A percentile compares a stretch with the other conserved stretches of the same genome.
Conservation (phyloP, 2,888 invertebrate genomes). For the Muschampia plurimacula region DNA sequence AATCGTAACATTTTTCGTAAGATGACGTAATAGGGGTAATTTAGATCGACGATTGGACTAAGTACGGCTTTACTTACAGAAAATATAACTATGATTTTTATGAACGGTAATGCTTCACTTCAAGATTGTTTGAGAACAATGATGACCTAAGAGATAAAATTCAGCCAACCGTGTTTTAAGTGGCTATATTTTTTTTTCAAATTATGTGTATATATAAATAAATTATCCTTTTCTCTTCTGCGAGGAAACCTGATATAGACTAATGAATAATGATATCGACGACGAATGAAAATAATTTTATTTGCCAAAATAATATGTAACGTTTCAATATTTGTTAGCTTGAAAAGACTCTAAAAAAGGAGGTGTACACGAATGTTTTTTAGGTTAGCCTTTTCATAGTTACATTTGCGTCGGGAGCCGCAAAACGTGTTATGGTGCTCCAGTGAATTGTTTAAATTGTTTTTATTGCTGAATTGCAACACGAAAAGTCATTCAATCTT, state of each 20-base stretch:
- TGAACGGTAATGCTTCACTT: conserved; percentile 1
- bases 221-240: no score
- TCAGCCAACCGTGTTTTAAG: no score
- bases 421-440: conserved; percentile 10
- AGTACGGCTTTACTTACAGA: background rate
- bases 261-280: no score
- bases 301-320: no score
- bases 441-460: background rate
- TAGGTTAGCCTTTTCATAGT: background rate
- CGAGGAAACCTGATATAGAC: no score
- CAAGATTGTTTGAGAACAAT: background rate
- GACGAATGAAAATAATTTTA: no score
- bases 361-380: background rate
- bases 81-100: background rate
- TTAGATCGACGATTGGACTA: conserved; percentile 20
- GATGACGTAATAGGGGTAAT: conserved; percentile 23
- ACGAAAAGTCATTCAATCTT: conserved; percentile 19
- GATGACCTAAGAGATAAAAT: no score
- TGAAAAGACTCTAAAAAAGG: no score
- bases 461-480: background rate
- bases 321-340: no score
- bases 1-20: conserved; percentile 27
- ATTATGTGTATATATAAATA: no score
- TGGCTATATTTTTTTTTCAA: no score
- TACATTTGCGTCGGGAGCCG: background rate